These are phyloP conservation scores for Conops quadrifasciatus DNA, from an alignment of 2,888 invertebrate species.

Conservation along the genomic window DNA sequence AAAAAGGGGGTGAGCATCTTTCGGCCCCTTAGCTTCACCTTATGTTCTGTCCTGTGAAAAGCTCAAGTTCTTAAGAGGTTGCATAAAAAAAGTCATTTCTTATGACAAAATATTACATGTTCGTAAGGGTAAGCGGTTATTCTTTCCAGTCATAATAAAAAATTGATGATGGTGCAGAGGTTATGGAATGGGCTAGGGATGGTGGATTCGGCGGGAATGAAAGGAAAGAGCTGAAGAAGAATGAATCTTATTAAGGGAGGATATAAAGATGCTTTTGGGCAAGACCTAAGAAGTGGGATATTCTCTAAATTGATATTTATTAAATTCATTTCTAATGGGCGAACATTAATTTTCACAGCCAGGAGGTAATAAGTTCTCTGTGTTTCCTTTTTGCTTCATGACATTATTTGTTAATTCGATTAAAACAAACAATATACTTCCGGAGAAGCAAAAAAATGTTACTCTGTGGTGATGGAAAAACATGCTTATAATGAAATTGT, in stretches of 20 bases:
- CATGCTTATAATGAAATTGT: too few relatives aligned
- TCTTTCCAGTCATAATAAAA: too few relatives aligned
- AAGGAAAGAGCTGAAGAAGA: not conserved
- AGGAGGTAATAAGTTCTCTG: slow-evolving; percentile 37
- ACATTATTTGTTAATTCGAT: too few relatives aligned
- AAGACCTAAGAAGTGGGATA: not conserved
- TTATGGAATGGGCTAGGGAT: too few relatives aligned
- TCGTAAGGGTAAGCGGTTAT: slow-evolving; percentile 15
- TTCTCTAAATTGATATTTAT: slow-evolving; percentile 7
- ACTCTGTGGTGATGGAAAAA: too few relatives aligned
- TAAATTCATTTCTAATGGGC: slow-evolving; percentile 4
- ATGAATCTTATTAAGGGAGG: not conserved
- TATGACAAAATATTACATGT: slow-evolving; percentile 19
- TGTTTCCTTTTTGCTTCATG: too few relatives aligned
- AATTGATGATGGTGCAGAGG: too few relatives aligned
- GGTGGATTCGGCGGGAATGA: not conserved
- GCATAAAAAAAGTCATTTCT: not conserved
- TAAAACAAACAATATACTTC: too few relatives aligned
- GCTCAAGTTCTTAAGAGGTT: not conserved
- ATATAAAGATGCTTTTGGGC: not conserved
- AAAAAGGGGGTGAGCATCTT: too few relatives aligned
- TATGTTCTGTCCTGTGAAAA: not conserved
- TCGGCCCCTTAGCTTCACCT: too few relatives aligned
- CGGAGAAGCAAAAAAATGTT: too few relatives aligned
- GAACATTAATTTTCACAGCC: slow-evolving; percentile 26